phyloP scores from a whole-genome alignment of 2,113 vertebrate genomes.

The Camelus dromedarius region DNA sequence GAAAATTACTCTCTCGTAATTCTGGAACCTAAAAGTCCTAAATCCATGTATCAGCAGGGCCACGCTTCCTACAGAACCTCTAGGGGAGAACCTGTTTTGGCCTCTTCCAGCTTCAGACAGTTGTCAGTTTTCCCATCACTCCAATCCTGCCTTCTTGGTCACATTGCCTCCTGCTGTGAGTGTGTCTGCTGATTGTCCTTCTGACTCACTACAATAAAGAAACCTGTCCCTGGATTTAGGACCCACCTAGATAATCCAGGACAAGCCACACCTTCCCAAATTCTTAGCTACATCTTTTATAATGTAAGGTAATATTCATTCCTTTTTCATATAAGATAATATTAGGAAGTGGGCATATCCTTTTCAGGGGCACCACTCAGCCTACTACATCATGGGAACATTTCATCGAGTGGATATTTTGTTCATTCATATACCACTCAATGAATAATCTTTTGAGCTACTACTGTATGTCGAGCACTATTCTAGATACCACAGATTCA shows the following conservation, averaged over 20 bases:
- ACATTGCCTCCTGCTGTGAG: fast-evolving
- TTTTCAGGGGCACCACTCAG: neutral
- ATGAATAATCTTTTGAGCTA: neutral
- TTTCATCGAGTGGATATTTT: neutral
- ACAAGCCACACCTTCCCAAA: neutral
- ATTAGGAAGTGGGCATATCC: neutral
- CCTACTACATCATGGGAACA: neutral
- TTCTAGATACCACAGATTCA: neutral
- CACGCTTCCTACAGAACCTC: neutral
- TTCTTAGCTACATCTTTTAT: neutral
- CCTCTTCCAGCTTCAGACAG: neutral
- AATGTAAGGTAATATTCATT: neutral
- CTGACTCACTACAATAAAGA: neutral
- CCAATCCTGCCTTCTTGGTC: neutral
- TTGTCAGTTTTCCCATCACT: neutral
- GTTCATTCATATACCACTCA: neutral
- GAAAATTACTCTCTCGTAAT: neutral
- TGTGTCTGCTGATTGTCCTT: neutral
- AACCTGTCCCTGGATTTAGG: neutral
- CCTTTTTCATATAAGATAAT: neutral
- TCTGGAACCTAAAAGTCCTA: neutral
- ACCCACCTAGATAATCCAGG: neutral
- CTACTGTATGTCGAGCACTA: neutral
- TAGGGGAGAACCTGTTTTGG: neutral
- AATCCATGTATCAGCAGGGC: neutral